Conservation (phyloP, 2,113 vertebrate species). For the Aleadryas rufinucha region DNA sequence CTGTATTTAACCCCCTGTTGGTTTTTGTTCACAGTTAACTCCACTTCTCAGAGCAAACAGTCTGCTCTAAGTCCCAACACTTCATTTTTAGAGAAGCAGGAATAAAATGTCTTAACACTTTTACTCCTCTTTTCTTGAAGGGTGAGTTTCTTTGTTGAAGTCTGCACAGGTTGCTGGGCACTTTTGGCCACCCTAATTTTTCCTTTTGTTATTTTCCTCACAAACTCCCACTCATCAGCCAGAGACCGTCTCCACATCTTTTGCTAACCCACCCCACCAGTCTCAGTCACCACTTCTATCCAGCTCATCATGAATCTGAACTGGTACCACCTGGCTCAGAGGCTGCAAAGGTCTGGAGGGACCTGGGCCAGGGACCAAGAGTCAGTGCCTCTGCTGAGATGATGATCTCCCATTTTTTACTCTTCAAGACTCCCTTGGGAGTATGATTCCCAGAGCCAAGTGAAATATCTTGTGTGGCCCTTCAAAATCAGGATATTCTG, state of each 20-base stretch:
- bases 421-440: not conserved
- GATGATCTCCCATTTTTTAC: not conserved
- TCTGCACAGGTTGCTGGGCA: not conserved
- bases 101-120: not conserved
- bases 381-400: not conserved
- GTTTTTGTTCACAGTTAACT: not conserved
- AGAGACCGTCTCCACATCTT: not conserved
- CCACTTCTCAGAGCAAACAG: not conserved
- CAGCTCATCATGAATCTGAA: accelerated
- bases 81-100: not conserved
- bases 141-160: not conserved
- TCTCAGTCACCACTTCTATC: not conserved
- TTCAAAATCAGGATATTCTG: not conserved
- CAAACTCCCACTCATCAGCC: not conserved
- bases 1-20: not conserved
- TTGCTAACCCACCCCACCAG: not conserved
- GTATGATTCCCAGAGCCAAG: not conserved
- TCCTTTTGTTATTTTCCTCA: not conserved
- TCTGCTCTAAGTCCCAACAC: not conserved
- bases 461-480: not conserved
- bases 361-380: not conserved
- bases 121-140: not conserved
- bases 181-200: not conserved
- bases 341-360: not conserved
- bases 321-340: not conserved